Conservation (phyloP, 2,797 vertebrate species). For the Apogon talboti region DNA sequence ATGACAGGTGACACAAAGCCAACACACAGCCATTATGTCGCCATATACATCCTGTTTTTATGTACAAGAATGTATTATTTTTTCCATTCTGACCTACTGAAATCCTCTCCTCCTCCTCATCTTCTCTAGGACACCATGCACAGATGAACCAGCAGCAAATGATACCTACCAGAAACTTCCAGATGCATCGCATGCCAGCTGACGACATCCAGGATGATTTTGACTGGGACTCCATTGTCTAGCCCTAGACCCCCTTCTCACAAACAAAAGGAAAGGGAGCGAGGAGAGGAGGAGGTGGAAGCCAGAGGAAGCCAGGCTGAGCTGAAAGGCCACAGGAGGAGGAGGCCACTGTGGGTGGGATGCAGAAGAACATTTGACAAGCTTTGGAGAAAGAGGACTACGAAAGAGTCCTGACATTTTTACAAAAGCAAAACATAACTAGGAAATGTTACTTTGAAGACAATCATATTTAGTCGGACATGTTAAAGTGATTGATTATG, state of each 20-base stretch:
- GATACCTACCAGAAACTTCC: constrained; percentile 91
- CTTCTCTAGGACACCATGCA: constrained; percentile 87
- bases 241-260: constrained; percentile 64
- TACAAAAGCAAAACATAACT: constrained; percentile 75
- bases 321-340: constrained; percentile 57
- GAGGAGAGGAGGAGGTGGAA: constrained; percentile 72
- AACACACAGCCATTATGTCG: background rate
- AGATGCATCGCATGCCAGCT: constrained; percentile 90
- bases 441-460: constrained; percentile 90
- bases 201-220: constrained; percentile 96
- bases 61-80: background rate
- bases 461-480: constrained; percentile 91
- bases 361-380: constrained; percentile 66
- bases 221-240: constrained; percentile 96
- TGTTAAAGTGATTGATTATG: constrained; percentile 83
- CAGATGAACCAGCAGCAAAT: constrained; percentile 95
- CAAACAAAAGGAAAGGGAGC: constrained; percentile 50
- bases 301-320: constrained; percentile 65
- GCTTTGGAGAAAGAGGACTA: constrained; percentile 74
- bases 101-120: background rate
- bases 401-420: constrained; percentile 79
- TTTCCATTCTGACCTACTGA: background rate
- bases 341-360: constrained; percentile 53
- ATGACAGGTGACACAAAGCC: constrained; percentile 84
- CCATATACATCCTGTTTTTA: background rate